Percentiles rank a stretch among this genome's conserved stretches.
Conservation (phyloP, 2,113 vertebrate species). For the Odontesthes bonariensis region DNA sequence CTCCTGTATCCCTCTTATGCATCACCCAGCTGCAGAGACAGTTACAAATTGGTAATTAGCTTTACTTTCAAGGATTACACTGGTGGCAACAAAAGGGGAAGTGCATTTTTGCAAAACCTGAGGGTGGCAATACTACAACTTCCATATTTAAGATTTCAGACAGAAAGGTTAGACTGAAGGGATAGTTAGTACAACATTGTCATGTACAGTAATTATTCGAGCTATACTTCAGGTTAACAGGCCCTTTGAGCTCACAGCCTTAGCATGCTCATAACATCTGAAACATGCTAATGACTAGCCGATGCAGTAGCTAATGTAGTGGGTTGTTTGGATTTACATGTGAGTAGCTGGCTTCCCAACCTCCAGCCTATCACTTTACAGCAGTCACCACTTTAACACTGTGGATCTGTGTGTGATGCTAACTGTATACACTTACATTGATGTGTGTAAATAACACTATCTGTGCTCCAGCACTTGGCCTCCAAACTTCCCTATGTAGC, state of each 20-base stretch:
- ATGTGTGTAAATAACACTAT: too few species aligned
- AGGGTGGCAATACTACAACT: conserved; percentile 47
- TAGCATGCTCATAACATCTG: background rate
- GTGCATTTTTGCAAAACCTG: conserved; percentile 46
- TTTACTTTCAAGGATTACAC: conserved; percentile 72
- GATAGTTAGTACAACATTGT: conserved; percentile 2
- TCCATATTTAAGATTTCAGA: conserved; percentile 28
- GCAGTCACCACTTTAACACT: too few species aligned
- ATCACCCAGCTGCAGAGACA: conserved; percentile 65
- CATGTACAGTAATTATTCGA: conserved; percentile 7
- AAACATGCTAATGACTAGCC: background rate
- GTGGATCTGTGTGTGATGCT: too few species aligned
- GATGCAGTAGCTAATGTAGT: background rate
- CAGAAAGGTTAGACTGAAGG: conserved; percentile 19
- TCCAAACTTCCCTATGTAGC: too few species aligned
- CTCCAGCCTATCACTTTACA: too few species aligned
- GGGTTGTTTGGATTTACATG: too few species aligned
- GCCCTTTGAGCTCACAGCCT: background rate
- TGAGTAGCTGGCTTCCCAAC: too few species aligned
- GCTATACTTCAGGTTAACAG: background rate
- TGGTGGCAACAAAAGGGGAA: conserved; percentile 63
- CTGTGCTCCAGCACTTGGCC: too few species aligned
- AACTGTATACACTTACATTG: too few species aligned
- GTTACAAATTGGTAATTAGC: conserved; percentile 72
- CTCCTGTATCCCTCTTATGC: conserved; percentile 61